Evolutionary conservation across 2,888 invertebrate species (phyloP).

Genomic region (Melitaea athalia): DNA sequence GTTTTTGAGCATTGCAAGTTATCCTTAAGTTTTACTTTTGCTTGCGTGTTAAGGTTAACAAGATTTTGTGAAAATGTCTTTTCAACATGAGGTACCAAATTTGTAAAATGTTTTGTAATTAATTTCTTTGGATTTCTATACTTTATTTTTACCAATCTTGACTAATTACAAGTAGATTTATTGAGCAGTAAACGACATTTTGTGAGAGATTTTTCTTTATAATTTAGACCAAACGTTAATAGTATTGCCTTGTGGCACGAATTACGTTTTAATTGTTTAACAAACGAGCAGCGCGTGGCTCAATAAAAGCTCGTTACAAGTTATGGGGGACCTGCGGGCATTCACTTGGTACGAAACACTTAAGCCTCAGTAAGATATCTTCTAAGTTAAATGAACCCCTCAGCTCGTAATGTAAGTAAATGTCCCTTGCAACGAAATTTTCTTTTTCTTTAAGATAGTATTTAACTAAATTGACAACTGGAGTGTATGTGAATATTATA

Average conservation of each 20-base stretch:
- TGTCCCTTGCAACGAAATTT: background rate
- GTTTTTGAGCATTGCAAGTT: too few relatives aligned
- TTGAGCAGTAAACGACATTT: background rate
- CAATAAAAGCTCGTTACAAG: constrained; percentile 49
- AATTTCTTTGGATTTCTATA: background rate
- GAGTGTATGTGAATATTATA: background rate
- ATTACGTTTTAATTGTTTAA: constrained; percentile 51
- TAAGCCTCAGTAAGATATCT: constrained; percentile 4
- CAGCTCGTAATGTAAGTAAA: background rate
- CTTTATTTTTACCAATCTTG: background rate
- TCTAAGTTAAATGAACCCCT: constrained; percentile 1
- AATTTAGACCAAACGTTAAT: constrained; percentile 34
- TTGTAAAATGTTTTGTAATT: background rate
- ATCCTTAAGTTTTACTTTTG: too few relatives aligned
- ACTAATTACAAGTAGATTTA: background rate
- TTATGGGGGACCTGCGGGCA: constrained; percentile 39
- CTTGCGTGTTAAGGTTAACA: too few relatives aligned
- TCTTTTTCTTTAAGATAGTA: background rate
- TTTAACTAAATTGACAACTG: background rate
- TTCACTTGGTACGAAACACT: constrained; percentile 3
- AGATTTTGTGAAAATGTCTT: too few relatives aligned
- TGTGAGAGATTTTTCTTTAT: constrained; percentile 24
- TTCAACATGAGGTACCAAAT: too few relatives aligned
- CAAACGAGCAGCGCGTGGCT: constrained; percentile 45
- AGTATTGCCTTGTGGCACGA: constrained; percentile 44